Conservation (phyloP, 2,888 invertebrate genomes). For the Stenodema calcarata region DNA sequence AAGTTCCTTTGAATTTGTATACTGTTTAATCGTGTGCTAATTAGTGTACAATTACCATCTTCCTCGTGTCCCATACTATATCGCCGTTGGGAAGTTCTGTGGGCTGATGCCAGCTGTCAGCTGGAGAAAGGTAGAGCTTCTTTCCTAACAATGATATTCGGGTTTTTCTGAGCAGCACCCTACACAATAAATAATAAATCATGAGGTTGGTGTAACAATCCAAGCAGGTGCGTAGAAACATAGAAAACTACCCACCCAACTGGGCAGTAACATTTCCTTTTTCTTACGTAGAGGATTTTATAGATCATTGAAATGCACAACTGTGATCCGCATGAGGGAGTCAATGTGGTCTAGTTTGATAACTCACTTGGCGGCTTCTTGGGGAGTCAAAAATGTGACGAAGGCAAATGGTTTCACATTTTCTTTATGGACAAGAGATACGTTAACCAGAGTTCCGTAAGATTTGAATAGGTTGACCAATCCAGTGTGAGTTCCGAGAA, state of each 20-base stretch:
- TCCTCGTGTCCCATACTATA: conserved; percentile 33
- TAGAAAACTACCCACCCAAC: too few species aligned
- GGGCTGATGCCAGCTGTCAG: conserved; percentile 72
- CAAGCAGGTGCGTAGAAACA: background rate
- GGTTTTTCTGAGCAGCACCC: background rate
- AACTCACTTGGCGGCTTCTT: conserved; percentile 49
- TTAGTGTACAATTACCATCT: conserved; percentile 8
- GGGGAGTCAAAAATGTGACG: conserved; percentile 50
- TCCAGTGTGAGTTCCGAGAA: background rate
- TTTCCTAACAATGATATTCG: background rate
- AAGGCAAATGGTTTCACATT: conserved; percentile 43
- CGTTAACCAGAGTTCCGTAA: conserved; percentile 32
- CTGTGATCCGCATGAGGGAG: too few species aligned
- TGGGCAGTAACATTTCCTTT: too few species aligned
- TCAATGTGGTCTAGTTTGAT: too few species aligned
- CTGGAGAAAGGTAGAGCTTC: conserved; percentile 65
- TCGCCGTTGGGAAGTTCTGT: conserved; percentile 46
- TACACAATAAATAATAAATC: background rate
- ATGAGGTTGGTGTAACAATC: too few species aligned
- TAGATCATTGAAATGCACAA: too few species aligned
- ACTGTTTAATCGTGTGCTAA: too few species aligned
- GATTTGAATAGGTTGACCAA: background rate
- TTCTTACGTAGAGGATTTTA: too few species aligned
- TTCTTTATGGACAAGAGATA: conserved; percentile 12
- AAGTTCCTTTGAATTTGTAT: too few species aligned